Percentiles rank a stretch among this genome's conserved stretches.
Evolutionary conservation across 2,113 vertebrate species (phyloP).

Genomic region (Platysternon megacephalum): DNA sequence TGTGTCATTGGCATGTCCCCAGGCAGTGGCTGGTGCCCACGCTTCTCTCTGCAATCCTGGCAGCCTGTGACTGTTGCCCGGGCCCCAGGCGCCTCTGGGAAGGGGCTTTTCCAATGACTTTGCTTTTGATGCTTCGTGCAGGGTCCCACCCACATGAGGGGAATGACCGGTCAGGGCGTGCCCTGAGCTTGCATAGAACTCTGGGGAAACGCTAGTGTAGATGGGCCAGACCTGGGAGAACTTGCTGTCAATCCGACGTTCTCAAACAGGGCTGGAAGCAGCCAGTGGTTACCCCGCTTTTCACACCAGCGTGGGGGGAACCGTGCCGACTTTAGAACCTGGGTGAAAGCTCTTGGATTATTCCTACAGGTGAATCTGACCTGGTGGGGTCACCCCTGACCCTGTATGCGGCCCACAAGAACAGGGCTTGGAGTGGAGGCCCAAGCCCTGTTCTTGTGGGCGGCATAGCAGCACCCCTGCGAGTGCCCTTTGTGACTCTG

Average conservation of each 20-base stretch:
- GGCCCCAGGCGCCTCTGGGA: not conserved
- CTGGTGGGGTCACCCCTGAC: not conserved
- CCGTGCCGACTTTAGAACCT: not conserved
- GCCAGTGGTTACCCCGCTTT: too few relatives aligned
- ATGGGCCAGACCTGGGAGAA: not conserved
- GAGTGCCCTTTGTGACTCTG: conserved; percentile 75
- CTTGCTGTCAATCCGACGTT: not conserved
- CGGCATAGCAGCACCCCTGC: not conserved
- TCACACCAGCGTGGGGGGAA: too few relatives aligned
- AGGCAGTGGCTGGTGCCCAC: too few relatives aligned
- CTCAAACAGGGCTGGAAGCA: not conserved
- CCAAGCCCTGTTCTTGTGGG: not conserved
- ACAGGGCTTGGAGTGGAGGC: not conserved
- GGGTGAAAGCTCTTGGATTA: not conserved
- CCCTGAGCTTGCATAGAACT: not conserved
- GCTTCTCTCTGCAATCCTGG: too few relatives aligned
- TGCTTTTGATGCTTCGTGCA: not conserved
- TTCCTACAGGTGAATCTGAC: not conserved
- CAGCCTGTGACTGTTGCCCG: not conserved
- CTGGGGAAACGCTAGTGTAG: not conserved
- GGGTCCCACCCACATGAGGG: not conserved
- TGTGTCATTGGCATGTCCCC: not conserved
- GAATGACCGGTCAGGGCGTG: not conserved
- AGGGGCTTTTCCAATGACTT: not conserved
- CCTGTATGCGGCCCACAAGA: too few relatives aligned